phyloP scores from a whole-genome alignment of 2,888 invertebrate genomes.

The Dermolepida albohirtum region DNA sequence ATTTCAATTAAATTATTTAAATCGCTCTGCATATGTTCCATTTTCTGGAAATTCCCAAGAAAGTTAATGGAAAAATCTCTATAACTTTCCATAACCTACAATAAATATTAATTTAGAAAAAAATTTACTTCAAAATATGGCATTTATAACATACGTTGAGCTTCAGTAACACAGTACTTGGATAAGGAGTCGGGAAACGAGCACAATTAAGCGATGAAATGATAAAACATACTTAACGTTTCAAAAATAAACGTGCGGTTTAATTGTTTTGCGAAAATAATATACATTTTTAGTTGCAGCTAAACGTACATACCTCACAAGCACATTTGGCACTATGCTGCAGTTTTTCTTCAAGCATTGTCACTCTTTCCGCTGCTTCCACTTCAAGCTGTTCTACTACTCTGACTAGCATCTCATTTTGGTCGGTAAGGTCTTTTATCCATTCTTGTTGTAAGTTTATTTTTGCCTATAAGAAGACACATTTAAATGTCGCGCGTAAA shows the following conservation, averaged over 20 bases:
- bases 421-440: constrained; percentile 75
- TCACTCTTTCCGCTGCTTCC: constrained; percentile 72
- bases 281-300: constrained; percentile 1
- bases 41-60: constrained; percentile 59
- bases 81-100: constrained; percentile 62
- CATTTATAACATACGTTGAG: constrained; percentile 23
- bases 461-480: constrained; percentile 68
- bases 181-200: constrained; percentile 21
- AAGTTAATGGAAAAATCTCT: constrained; percentile 57
- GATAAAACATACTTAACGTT: neutral
- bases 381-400: constrained; percentile 76
- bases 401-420: constrained; percentile 75
- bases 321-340: constrained; percentile 64
- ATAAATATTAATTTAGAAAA: constrained; percentile 36
- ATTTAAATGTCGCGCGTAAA: constrained; percentile 18
- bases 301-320: constrained; percentile 55
- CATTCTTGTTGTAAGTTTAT: constrained; percentile 73
- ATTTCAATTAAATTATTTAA: constrained; percentile 65
- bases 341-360: constrained; percentile 68
- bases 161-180: constrained; percentile 18
- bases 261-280: neutral
- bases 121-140: constrained; percentile 1
- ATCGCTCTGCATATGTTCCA: constrained; percentile 60
- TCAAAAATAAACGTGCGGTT: neutral
- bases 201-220: constrained; percentile 12